These are phyloP conservation scores for Falcaria lacertinaria DNA, from an alignment of 2,888 invertebrate genomes.

Conservation along the genomic window DNA sequence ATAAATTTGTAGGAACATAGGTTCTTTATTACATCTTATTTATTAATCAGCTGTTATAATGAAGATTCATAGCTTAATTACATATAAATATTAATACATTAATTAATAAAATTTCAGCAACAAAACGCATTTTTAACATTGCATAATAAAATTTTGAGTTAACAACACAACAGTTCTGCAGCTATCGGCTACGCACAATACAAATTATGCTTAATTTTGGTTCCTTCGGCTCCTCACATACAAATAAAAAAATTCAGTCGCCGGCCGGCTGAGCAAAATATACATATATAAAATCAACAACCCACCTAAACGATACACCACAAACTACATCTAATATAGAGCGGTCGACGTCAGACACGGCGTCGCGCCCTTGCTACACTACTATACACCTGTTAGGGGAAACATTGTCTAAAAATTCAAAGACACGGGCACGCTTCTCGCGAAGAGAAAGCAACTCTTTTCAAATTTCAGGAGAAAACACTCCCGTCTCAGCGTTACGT, in stretches of 20 bases:
- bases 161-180: conserved; percentile 55
- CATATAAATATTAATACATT: conserved; percentile 14
- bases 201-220: conserved; percentile 56
- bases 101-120: conserved; percentile 30
- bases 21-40: conserved; percentile 20
- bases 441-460: no score
- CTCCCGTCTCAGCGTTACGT: no score
- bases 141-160: conserved; percentile 65
- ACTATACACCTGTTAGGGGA: no score
- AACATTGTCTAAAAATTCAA: no score
- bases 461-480: no score
- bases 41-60: conserved; percentile 28
- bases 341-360: background rate
- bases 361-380: no score
- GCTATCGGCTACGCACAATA: conserved; percentile 63
- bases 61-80: conserved; percentile 29
- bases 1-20: conserved; percentile 43
- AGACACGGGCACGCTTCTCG: no score
- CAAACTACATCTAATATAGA: conserved; percentile 26
- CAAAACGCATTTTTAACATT: conserved; percentile 43
- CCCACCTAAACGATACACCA: conserved; percentile 23
- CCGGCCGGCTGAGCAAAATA: conserved; percentile 4
- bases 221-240: conserved; percentile 57
- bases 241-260: conserved; percentile 22
- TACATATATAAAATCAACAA: conserved; percentile 19